Evolutionary conservation across 2,888 invertebrate species (phyloP).

Genomic region (Lymantria monacha): DNA sequence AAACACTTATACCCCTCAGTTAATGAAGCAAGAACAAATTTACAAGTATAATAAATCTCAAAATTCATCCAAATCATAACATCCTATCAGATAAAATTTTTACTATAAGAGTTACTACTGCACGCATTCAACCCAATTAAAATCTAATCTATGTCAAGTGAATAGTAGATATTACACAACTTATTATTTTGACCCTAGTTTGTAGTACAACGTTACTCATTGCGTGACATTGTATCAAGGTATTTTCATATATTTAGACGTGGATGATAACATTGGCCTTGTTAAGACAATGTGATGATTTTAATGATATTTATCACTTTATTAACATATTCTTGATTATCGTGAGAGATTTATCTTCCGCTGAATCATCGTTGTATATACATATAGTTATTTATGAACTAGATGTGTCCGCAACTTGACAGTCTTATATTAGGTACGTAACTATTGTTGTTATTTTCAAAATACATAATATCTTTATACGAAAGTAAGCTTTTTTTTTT

Average conservation of each 20-base stretch:
- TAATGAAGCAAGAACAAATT: too few species aligned
- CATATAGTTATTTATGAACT: too few species aligned
- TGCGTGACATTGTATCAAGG: constrained; percentile 38
- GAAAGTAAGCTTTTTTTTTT: too few species aligned
- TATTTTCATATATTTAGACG: constrained; percentile 35
- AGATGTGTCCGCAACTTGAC: too few species aligned
- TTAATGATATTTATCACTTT: constrained; percentile 2
- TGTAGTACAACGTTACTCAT: constrained; percentile 14
- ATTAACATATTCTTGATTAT: background rate
- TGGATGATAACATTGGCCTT: constrained; percentile 34
- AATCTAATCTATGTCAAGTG: constrained; percentile 27
- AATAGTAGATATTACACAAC: constrained; percentile 19
- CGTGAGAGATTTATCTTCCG: background rate
- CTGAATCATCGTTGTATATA: too few species aligned
- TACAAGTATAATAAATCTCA: too few species aligned
- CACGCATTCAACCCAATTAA: constrained; percentile 20
- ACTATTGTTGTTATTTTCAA: too few species aligned
- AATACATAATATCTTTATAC: too few species aligned
- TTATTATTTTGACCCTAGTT: constrained; percentile 18
- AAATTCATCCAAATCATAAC: too few species aligned
- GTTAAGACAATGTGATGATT: constrained; percentile 39
- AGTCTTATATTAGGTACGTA: too few species aligned
- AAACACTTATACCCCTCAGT: too few species aligned
- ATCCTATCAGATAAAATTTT: too few species aligned
- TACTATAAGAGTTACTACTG: background rate